Percentiles rank a stretch among this genome's conserved stretches.
These are phyloP conservation scores for Osmerus mordax DNA, from an alignment of 2,113 vertebrate species.

Conservation along the genomic window DNA sequence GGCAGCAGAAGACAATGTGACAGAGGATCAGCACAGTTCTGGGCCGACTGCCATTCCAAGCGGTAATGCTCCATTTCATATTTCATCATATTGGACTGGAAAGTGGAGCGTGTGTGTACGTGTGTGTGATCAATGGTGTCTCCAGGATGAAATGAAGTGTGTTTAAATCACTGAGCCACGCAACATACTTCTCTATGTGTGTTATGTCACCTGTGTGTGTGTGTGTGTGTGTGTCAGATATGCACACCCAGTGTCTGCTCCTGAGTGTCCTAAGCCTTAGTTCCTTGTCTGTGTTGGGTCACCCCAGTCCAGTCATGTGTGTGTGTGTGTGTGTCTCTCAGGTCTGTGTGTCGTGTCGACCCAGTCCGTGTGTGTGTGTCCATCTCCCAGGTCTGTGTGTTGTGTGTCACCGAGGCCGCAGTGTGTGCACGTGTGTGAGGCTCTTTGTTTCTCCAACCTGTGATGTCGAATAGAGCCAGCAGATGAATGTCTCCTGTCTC, in stretches of 20 bases:
- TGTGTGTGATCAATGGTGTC: conserved; percentile 24
- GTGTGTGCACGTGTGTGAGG: conserved; percentile 39
- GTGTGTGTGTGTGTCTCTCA: not conserved
- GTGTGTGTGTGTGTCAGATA: not conserved
- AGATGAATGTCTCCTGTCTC: conserved; percentile 74
- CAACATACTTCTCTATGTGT: conserved; percentile 9
- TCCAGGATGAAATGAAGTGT: conserved; percentile 43
- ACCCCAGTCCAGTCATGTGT: not conserved
- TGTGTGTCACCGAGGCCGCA: not conserved
- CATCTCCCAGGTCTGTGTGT: not conserved
- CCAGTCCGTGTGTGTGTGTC: not conserved
- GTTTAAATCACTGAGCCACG: not conserved
- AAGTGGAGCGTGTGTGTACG: conserved; percentile 55
- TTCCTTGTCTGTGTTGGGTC: not conserved
- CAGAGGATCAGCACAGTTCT: conserved; percentile 79
- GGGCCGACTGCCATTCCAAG: conserved; percentile 81
- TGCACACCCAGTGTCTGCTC: not conserved
- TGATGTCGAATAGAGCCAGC: conserved; percentile 64
- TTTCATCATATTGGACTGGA: conserved; percentile 70
- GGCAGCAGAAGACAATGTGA: conserved; percentile 89
- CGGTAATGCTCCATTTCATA: conserved; percentile 80
- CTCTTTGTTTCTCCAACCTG: conserved; percentile 57
- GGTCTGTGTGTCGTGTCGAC: not conserved
- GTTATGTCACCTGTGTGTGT: conserved; percentile 44
- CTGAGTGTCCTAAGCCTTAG: too few relatives aligned